Evolutionary conservation across 2,888 invertebrate species (phyloP).

Genomic region (Chironomus riparius): DNA sequence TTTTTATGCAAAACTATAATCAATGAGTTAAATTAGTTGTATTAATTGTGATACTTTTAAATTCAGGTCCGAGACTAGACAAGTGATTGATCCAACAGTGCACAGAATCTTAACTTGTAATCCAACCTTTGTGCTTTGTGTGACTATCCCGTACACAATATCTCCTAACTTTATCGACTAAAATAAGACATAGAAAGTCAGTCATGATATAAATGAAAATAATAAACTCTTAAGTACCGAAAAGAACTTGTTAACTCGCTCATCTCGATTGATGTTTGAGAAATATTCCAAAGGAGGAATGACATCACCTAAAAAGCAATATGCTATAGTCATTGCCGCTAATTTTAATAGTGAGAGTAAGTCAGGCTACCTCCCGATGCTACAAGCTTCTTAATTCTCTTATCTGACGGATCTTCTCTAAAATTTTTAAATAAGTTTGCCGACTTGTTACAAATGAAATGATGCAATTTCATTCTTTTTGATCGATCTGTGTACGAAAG

Average conservation of each 20-base stretch:
- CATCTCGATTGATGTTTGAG: constrained; percentile 62
- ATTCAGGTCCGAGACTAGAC: constrained; percentile 77
- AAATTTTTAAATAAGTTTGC: constrained; percentile 56
- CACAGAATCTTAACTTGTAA: constrained; percentile 76
- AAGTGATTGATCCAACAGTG: constrained; percentile 65
- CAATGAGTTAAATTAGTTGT: not conserved
- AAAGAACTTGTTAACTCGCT: constrained; percentile 69
- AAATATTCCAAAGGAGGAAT: constrained; percentile 84
- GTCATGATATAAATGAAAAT: not conserved
- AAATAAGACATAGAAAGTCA: constrained; percentile 28
- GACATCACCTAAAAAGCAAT: constrained; percentile 55
- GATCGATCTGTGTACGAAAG: constrained; percentile 76
- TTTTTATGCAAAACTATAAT: not conserved
- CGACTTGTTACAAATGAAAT: constrained; percentile 80
- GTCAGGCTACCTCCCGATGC: not conserved
- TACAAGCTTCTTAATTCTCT: not conserved
- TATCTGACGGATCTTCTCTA: not conserved
- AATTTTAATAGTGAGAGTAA: not conserved
- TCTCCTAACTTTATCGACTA: constrained; percentile 66
- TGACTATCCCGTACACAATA: constrained; percentile 67
- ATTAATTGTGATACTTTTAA: constrained; percentile 56
- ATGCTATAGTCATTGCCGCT: not conserved
- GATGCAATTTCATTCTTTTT: constrained; percentile 72
- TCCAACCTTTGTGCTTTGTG: constrained; percentile 62
- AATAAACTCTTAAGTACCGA: constrained; percentile 49